These are phyloP conservation scores for Bambusicola thoracicus DNA, from an alignment of 2,113 vertebrate genomes.

Conservation along the genomic window DNA sequence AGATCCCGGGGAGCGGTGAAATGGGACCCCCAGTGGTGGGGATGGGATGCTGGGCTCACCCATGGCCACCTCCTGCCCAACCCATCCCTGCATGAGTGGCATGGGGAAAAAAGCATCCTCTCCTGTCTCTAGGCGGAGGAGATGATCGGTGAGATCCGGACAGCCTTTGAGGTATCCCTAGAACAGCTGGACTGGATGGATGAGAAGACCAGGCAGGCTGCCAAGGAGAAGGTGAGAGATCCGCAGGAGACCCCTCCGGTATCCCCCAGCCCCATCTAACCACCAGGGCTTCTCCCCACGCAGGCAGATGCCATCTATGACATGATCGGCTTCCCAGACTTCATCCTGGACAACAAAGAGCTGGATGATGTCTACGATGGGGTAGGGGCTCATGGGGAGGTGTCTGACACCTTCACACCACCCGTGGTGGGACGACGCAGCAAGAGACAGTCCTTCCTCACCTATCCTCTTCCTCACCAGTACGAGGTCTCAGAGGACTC, in stretches of 20 bases:
- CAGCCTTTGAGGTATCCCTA: conserved; percentile 89
- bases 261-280: neutral
- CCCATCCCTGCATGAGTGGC: accelerated
- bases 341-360: conserved; percentile 94
- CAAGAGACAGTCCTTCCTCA: neutral
- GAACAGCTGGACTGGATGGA: conserved; percentile 94
- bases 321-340: conserved; percentile 99
- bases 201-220: conserved; percentile 86
- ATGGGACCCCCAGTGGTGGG: accelerated
- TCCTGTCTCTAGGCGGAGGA: conserved; percentile 86
- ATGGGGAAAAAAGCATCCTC: neutral
- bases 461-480: conserved; percentile 68
- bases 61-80: neutral
- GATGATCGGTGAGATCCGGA: conserved; percentile 94
- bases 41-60: neutral
- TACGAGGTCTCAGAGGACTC: conserved; percentile 96
- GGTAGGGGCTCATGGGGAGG: conserved; percentile 72
- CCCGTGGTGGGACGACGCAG: accelerated
- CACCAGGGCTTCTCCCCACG: neutral
- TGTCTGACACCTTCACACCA: neutral
- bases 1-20: neutral
- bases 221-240: conserved; percentile 92
- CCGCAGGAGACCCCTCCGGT: neutral
- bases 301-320: conserved; percentile 97
- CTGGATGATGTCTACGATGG: conserved; percentile 96